phyloP scores from a whole-genome alignment of 2,888 invertebrate genomes.

The Parapristionchus giblindavisi region DNA sequence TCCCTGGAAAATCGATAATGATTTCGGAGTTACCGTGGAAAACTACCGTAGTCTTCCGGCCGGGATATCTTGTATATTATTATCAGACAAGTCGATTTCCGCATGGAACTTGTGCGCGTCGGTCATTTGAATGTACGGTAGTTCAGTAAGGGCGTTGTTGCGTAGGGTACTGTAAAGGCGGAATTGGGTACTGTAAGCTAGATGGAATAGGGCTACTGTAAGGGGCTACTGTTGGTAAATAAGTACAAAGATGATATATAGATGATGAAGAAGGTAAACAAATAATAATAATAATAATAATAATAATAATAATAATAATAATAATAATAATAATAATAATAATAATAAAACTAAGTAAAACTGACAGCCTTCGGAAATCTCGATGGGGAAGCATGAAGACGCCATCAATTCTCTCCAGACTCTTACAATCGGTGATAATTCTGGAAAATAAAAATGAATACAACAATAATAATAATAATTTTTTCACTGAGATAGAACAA shows the following conservation, averaged over 20 bases:
- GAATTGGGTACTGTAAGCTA: not conserved
- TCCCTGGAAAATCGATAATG: slow-evolving; percentile 25
- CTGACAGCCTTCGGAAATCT: slow-evolving; percentile 14
- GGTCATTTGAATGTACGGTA: slow-evolving; percentile 46
- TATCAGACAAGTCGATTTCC: slow-evolving; percentile 37
- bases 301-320: too few species aligned
- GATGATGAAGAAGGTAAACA: too few species aligned
- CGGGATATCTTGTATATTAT: slow-evolving; percentile 44
- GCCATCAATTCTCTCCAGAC: slow-evolving; percentile 15
- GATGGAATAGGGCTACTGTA: too few species aligned
- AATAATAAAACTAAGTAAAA: too few species aligned
- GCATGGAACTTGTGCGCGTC: slow-evolving; percentile 1
- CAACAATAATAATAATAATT: not conserved
- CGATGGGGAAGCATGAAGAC: slow-evolving; percentile 6
- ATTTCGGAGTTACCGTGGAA: not conserved
- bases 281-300: too few species aligned
- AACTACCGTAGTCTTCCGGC: slow-evolving; percentile 18
- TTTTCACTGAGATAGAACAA: too few species aligned
- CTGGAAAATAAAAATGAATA: slow-evolving; percentile 1
- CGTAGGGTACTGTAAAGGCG: slow-evolving; percentile 41
- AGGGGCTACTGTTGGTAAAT: too few species aligned
- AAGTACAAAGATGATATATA: too few species aligned
- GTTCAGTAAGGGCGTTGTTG: slow-evolving; percentile 40
- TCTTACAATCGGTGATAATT: slow-evolving; percentile 22
- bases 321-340: too few species aligned